Conservation (phyloP, 2,797 vertebrate genomes). For the Hylomyscus alleni region DNA sequence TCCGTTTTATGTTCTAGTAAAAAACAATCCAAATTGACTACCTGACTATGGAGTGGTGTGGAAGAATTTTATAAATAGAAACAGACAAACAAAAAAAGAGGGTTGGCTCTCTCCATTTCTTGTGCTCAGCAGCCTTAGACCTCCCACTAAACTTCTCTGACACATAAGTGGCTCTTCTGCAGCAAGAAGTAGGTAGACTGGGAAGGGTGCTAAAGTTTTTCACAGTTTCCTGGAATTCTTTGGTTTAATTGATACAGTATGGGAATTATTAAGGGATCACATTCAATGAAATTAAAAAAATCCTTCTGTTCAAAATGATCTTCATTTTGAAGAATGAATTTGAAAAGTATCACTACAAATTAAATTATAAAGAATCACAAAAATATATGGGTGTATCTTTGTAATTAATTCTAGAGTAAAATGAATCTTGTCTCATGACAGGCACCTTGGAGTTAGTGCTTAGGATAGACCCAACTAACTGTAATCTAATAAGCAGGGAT, state of each 20-base stretch:
- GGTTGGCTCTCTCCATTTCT: neutral
- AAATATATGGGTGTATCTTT: neutral
- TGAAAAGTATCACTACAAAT: neutral
- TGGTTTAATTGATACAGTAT: neutral
- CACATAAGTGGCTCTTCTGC: neutral
- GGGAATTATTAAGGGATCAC: neutral
- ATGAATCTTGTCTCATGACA: neutral
- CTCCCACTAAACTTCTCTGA: neutral
- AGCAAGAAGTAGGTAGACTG: neutral
- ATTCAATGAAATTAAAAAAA: neutral
- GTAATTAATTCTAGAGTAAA: neutral
- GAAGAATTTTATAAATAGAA: neutral
- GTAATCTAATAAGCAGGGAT: neutral
- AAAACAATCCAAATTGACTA: neutral
- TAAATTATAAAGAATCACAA: neutral
- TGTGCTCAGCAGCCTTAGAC: neutral
- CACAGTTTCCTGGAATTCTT: neutral
- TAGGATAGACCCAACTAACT: neutral
- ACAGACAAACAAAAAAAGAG: neutral
- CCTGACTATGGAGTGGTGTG: rapidly evolving
- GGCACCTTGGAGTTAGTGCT: neutral
- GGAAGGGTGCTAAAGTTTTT: neutral
- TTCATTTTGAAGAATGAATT: constrained; percentile 40
- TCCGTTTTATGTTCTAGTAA: neutral
- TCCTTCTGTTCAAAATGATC: neutral